Base-by-base conservation (phyloP, 2,888 invertebrate species). In the Acleris cristana region DNA sequence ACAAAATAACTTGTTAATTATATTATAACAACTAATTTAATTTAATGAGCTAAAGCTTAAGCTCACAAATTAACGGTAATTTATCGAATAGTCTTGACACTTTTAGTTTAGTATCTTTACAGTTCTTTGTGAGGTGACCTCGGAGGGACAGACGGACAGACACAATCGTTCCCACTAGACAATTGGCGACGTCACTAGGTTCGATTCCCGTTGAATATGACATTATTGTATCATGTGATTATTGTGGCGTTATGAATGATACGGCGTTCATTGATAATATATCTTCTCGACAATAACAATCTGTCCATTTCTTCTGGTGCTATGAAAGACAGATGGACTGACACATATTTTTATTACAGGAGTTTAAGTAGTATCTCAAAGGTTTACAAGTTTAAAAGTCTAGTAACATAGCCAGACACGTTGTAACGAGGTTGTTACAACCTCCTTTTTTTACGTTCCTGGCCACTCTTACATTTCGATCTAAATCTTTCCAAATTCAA, bases 51-150 rank as follows among this genome's bases (percentile, higher is more conserved):
- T 54, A 44, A 26, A 55, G 3, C 26, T 40, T 56, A 23, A 51
- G 30, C 54, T 51, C 44, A 55, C 65, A 56, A 60, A 56, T 65
- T 61, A 65, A 56, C 60, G 49, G 54, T 40, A 40, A 52, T 59
- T 54, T 51, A 51, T 65, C 51, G 55, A 65, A 60, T 55, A 65
- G 55, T 65, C 65, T 65, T 65, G 65, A 65, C 60, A 45, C 26
- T 56, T 65, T 56, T 56, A 23, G 56, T 61, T 61, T 55, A 52
- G 34, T 56, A 62, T 61, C 66, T 66, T 57, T 57, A 66, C 56
- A 54, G 61, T 18, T 51, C 56, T 57, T 66, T 66, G 62, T 58
- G 48, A 16, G 62, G 48, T 48, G 67, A 26, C 62, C 62, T 62
- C 53, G 62, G 48, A 48, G 26, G 26, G 21, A 48, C 63, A 48